Percentiles rank a stretch among this genome's conserved stretches.
Evolutionary conservation across 2,888 invertebrate genomes (phyloP).

Genomic region (Spatulosminthurus flaviceps): DNA sequence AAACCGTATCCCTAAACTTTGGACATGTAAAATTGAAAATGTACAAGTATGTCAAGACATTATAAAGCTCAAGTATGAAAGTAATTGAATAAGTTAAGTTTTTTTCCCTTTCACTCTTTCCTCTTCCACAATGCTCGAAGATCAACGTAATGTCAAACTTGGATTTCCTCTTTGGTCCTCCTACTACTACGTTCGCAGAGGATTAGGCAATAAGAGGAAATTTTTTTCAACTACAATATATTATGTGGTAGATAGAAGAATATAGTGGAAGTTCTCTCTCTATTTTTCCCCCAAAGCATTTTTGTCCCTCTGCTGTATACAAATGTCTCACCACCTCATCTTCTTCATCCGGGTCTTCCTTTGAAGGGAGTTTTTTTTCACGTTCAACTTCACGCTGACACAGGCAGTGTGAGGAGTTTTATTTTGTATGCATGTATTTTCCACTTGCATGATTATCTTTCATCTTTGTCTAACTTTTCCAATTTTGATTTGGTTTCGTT

Average conservation of each 20-base stretch:
- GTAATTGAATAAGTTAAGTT: slow-evolving; percentile 33
- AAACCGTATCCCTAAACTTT: too few relatives aligned
- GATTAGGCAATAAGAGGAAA: not conserved
- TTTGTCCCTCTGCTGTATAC: not conserved
- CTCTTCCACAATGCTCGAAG: too few relatives aligned
- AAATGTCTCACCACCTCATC: slow-evolving; percentile 21
- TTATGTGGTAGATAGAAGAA: not conserved
- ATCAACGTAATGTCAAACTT: slow-evolving; percentile 1
- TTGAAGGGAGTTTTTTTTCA: slow-evolving; percentile 22
- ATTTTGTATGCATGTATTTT: slow-evolving; percentile 41
- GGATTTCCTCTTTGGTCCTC: not conserved
- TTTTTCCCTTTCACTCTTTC: not conserved
- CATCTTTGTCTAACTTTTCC: slow-evolving; percentile 51
- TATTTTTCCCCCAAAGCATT: slow-evolving; percentile 3
- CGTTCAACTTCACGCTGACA: slow-evolving; percentile 23
- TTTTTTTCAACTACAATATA: not conserved
- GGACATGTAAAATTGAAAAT: not conserved
- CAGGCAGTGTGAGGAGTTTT: not conserved
- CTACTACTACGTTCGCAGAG: not conserved
- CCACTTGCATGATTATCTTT: slow-evolving; percentile 50
- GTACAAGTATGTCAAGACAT: slow-evolving; percentile 8
- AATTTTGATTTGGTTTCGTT: slow-evolving; percentile 51
- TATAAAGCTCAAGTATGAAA: slow-evolving; percentile 20
- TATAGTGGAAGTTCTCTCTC: too few relatives aligned
- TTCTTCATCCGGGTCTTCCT: not conserved